Evolutionary conservation across 2,113 vertebrate species (phyloP).

Genomic region (Grallaria varia): DNA sequence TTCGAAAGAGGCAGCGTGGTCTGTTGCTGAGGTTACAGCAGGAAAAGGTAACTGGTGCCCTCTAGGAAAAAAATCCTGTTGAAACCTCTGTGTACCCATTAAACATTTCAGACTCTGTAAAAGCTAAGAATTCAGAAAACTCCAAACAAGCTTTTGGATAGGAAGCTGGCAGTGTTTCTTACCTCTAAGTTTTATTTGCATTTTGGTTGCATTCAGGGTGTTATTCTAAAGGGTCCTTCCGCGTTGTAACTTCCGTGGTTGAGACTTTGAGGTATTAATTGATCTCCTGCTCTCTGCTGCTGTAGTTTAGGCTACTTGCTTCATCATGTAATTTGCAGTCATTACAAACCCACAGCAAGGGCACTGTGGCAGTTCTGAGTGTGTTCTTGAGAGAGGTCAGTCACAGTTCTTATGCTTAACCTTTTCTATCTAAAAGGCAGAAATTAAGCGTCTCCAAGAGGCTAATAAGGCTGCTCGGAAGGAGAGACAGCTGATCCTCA

Average conservation of each 20-base stretch:
- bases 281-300: neutral
- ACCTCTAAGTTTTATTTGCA: neutral
- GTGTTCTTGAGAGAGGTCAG: neutral
- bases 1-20: slow-evolving; percentile 92
- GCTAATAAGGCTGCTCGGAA: slow-evolving; percentile 93
- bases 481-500: slow-evolving; percentile 93
- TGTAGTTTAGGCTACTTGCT: neutral
- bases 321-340: neutral
- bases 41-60: slow-evolving; percentile 85
- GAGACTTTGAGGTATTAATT: neutral
- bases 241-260: neutral
- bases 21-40: slow-evolving; percentile 91
- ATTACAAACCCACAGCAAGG: neutral
- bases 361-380: neutral
- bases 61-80: neutral
- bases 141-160: neutral
- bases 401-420: neutral
- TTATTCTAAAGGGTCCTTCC: neutral
- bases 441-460: slow-evolving; percentile 96
- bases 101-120: neutral
- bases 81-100: neutral
- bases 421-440: slow-evolving; percentile 78
- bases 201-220: rapidly evolving
- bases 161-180: neutral
- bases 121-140: neutral